Evolutionary conservation across 2,888 invertebrate species (phyloP).

Genomic region (Melanotus villosus): DNA sequence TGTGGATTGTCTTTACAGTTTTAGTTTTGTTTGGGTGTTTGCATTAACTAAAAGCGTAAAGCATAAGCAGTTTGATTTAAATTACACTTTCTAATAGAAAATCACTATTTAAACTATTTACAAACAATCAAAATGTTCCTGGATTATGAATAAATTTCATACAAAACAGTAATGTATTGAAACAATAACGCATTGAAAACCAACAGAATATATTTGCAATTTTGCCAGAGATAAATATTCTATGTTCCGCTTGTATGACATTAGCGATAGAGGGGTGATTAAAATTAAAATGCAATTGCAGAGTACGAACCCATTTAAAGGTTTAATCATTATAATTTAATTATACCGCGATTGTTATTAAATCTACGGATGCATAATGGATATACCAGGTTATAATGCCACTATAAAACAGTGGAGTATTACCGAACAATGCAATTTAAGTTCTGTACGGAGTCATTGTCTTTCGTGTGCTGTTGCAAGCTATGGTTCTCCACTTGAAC

Average conservation of each 20-base stretch:
- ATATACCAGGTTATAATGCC: constrained; percentile 45
- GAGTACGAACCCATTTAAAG: constrained; percentile 26
- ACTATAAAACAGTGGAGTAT: constrained; percentile 41
- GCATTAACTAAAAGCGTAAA: no score
- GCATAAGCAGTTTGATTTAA: no score
- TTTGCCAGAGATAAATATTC: neutral
- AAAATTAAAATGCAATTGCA: constrained; percentile 40
- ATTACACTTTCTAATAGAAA: no score
- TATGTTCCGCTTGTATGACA: neutral
- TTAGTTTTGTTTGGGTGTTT: no score
- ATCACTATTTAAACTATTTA: no score
- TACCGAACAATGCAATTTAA: constrained; percentile 47
- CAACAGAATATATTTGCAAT: neutral
- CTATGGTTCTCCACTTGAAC: constrained; percentile 39
- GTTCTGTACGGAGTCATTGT: constrained; percentile 42
- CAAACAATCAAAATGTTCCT: no score
- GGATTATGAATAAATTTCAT: no score
- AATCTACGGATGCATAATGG: constrained; percentile 44
- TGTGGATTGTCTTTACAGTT: no score
- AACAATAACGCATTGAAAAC: no score
- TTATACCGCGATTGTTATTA: constrained; percentile 39
- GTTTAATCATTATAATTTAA: constrained; percentile 45
- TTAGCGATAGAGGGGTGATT: constrained; percentile 8
- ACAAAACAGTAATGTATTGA: no score
- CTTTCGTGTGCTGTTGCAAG: constrained; percentile 38